Percentiles rank a stretch among this genome's conserved stretches.
These are phyloP conservation scores for Syngnathus typhle DNA, from an alignment of 2,113 vertebrate genomes.

Conservation along the genomic window DNA sequence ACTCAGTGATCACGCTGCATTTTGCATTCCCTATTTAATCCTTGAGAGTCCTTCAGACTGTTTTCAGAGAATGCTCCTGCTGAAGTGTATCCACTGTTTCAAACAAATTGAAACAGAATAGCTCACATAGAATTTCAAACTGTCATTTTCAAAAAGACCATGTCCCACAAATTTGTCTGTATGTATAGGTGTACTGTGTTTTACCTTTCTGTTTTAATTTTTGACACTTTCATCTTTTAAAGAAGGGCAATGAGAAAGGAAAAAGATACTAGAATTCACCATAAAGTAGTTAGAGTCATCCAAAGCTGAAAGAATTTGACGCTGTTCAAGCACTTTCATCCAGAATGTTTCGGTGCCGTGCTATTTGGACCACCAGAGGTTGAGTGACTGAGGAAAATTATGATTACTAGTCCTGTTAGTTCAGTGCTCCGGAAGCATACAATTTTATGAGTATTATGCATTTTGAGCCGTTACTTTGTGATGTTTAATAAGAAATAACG, in stretches of 20 bases:
- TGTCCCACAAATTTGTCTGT: neutral
- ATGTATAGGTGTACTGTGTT: neutral
- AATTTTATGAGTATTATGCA: neutral
- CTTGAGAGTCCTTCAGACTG: constrained; percentile 10
- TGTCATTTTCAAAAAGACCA: neutral
- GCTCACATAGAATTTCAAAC: neutral
- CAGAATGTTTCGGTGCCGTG: neutral
- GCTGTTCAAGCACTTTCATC: neutral
- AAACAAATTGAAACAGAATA: neutral
- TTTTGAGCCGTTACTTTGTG: neutral
- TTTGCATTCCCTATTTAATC: constrained; percentile 4
- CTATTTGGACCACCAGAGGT: neutral
- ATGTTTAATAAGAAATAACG: neutral
- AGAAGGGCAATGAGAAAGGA: neutral
- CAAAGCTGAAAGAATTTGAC: neutral
- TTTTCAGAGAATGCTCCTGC: neutral
- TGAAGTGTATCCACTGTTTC: neutral
- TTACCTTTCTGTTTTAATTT: neutral
- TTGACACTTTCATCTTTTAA: neutral
- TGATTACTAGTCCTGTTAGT: neutral
- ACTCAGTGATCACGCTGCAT: constrained; percentile 24
- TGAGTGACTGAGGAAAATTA: neutral
- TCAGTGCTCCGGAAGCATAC: neutral
- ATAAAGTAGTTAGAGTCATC: neutral
- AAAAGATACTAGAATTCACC: too few species aligned